Base-by-base conservation (phyloP, 1,140 invertebrate species). In the Drosophila saltans region DNA sequence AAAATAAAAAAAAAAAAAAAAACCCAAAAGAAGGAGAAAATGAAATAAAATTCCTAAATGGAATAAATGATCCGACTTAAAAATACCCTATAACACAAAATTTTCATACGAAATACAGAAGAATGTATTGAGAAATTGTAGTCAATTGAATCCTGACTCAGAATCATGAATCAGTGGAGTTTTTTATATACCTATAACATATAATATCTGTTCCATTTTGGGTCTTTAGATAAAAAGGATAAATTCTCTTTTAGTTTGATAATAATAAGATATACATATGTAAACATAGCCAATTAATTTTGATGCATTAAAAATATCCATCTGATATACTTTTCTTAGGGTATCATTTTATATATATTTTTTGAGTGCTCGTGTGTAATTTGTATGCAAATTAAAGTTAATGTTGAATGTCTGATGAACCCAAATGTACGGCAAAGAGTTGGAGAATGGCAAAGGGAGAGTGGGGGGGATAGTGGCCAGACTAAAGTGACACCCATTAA, bases 401-500 rank as follows among this genome's bases (percentile, higher is more conserved):
- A 69, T 69, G 76, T 82, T 88, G 75, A 88, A 86, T 83, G 69
- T 77, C 75, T 86, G 83, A 86, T 86, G 76, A 88, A 83, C 80
- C 79, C 77, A 80, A 80, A 85, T 80, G 77, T 84, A 77, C 69
- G 66, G 62, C 43, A 36, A 36, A 36, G 33, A 36, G 33, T 36
- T 36, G 0, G 6, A 66, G 28, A 26, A 16, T 16, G 72, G 58
- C 30, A 24, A 40, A 40, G 36, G 21, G 45, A 43, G 24, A 58
- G 33, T 3, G 33, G 6, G 33, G 33, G 9, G 36, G 1, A 11
- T 55, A 40, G 58, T 36, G 9, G 33, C 58, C 66, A 69, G 55
- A 71, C 80, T 80, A 88, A 88, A 88, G 83, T 86, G 83, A 86
- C 83, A 86, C 77, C 78, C 83, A 86, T 86, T 86, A 86, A 86